Evolutionary conservation across 2,797 vertebrate genomes (phyloP).

Genomic region (Eremophila alpestris): DNA sequence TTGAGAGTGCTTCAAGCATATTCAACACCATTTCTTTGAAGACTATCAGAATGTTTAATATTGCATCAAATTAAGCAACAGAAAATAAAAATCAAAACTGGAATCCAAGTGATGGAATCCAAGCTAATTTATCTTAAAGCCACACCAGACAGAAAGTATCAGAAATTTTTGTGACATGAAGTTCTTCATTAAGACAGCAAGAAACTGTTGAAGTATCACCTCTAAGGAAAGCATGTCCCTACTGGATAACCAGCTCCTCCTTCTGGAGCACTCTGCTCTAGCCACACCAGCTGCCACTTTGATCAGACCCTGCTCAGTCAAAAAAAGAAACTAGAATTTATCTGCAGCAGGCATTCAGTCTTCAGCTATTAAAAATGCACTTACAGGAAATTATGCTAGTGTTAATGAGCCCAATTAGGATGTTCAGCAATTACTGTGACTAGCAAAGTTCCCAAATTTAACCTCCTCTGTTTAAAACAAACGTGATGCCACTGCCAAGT

Average conservation of each 20-base stretch:
- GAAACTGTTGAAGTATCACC: background rate
- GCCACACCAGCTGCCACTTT: background rate
- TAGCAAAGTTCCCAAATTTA: background rate
- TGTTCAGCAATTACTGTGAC: background rate
- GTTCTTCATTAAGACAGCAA: background rate
- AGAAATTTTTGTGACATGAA: background rate
- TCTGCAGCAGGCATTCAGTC: background rate
- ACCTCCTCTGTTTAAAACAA: background rate
- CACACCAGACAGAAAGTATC: background rate
- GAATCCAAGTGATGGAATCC: background rate
- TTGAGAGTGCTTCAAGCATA: background rate
- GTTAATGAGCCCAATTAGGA: background rate
- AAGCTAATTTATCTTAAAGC: background rate
- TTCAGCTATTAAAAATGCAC: background rate
- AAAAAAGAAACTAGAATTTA: background rate
- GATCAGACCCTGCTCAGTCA: background rate
- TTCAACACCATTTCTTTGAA: background rate
- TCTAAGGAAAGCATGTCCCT: background rate
- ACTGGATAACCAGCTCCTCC: background rate
- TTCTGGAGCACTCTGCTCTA: background rate
- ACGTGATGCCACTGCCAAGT: background rate
- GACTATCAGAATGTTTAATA: background rate
- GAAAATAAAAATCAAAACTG: background rate
- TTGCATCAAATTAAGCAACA: background rate
- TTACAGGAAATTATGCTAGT: background rate